phyloP scores from a whole-genome alignment of 2,797 vertebrate species.

The Cossypha caffra region DNA sequence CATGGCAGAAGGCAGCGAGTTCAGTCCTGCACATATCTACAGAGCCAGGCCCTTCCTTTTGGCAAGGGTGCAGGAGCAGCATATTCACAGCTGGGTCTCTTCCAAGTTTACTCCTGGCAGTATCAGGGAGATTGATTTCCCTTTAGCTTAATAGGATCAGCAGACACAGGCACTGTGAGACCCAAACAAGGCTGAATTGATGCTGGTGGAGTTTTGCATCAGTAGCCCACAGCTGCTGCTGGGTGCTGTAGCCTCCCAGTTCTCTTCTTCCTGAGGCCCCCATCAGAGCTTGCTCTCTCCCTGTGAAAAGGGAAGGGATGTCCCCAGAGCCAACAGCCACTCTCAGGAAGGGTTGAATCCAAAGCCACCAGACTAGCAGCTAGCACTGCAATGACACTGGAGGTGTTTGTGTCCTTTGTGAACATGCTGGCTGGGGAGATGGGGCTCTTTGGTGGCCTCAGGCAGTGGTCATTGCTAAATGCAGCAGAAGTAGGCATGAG shows the following conservation, averaged over 20 bases:
- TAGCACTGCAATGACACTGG: not conserved
- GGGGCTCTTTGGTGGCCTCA: not conserved
- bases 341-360: not conserved
- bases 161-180: not conserved
- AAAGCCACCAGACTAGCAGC: not conserved
- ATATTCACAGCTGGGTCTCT: not conserved
- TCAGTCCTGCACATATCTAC: constrained; percentile 8
- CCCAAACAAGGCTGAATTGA: not conserved
- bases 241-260: not conserved
- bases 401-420: not conserved
- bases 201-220: not conserved
- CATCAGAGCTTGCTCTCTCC: not conserved
- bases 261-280: not conserved
- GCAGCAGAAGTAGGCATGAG: not conserved
- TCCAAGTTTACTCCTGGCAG: constrained; percentile 13
- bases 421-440: not conserved
- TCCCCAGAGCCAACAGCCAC: not conserved
- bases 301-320: not conserved
- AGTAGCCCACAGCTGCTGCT: not conserved
- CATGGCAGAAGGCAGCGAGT: not conserved
- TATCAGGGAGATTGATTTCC: not conserved
- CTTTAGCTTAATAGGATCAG: not conserved
- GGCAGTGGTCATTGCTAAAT: not conserved
- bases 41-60: not conserved
- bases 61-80: not conserved